Evolutionary conservation across 1,140 invertebrate genomes (phyloP), one percentile per base, ranked within the genome.

Genomic region (Laodelphax striatellus): DNA sequence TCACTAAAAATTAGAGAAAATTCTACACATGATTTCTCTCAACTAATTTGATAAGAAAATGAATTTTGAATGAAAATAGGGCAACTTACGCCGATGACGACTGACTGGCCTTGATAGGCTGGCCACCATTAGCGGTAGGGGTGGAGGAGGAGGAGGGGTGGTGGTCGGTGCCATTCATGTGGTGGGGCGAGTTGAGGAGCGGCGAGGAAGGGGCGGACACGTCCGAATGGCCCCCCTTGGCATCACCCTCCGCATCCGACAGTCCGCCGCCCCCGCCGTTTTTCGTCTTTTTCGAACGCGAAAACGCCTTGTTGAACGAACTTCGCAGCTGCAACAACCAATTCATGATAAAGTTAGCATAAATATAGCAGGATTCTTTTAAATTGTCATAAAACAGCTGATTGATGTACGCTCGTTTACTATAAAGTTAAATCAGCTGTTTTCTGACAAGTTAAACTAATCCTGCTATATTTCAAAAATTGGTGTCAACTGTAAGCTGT

Each of bases 281-380:
- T 55, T 77, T 76, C 60, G 77, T 83, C 66, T 84, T 85, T 64
- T 85, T 82, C 22, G 80, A 80, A 55, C 83, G 75, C 6, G 92
- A 94, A 73, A 98, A 98, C n/a, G 95, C 95, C 77, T 97, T 97
- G 64, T 91, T 96, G 73, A 98, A 97, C 13, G 94, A 97, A 74
- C 90, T 95, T 43, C 94, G 79, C 43, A 98, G 75, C 91, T 92
- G 76, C 53, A 70, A 50, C 34, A 38, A 38, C 24, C 24, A 28
- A 28, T n/a, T n/a, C 24, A 28, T 6, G 6, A 6, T 28, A 2
- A 6, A n/a, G n/a, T n/a, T n/a, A n/a, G n/a, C n/a, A n/a, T n/a
- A n/a, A n/a, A n/a, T n/a, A n/a, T n/a, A n/a, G n/a, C n/a, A n/a
- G n/a, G n/a, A n/a, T n/a, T n/a, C n/a, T n/a, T n/a, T n/a, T n/a